Evolutionary conservation across 1,140 invertebrate species (phyloP).

Genomic region (Philopotamus ludificatus): DNA sequence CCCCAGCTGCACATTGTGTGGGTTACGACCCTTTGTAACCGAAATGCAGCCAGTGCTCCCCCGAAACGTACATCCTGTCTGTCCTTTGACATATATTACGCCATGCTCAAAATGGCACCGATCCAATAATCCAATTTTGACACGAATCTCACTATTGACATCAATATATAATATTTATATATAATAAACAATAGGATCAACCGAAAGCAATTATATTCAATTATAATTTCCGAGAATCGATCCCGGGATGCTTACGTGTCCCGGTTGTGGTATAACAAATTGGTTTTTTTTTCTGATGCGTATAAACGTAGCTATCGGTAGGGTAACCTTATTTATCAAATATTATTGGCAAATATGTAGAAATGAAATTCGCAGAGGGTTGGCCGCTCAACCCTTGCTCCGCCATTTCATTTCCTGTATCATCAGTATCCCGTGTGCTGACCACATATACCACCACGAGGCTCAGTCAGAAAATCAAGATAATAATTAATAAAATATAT

Average conservation of each 20-base stretch:
- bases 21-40: not conserved
- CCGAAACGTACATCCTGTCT: too few relatives aligned
- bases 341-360: slow-evolving; percentile 29
- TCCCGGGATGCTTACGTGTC: too few relatives aligned
- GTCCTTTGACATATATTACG: too few relatives aligned
- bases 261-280: not conserved
- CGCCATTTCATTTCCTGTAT: slow-evolving; percentile 37
- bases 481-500: too few relatives aligned
- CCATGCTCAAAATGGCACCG: too few relatives aligned
- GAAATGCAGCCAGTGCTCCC: too few relatives aligned
- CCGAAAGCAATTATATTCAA: too few relatives aligned
- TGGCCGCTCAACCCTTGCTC: slow-evolving; percentile 23
- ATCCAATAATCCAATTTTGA: too few relatives aligned
- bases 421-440: not conserved
- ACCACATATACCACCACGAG: slow-evolving; percentile 3
- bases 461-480: too few relatives aligned
- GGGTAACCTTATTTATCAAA: slow-evolving; percentile 32
- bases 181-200: not conserved
- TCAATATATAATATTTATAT: not conserved
- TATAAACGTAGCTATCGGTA: not conserved
- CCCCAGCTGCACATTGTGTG: not conserved
- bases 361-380: slow-evolving; percentile 3
- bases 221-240: too few relatives aligned
- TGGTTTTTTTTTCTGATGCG: not conserved
- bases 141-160: too few relatives aligned